Conservation (phyloP, 2,113 vertebrate genomes). For the Pachyramphus minor region DNA sequence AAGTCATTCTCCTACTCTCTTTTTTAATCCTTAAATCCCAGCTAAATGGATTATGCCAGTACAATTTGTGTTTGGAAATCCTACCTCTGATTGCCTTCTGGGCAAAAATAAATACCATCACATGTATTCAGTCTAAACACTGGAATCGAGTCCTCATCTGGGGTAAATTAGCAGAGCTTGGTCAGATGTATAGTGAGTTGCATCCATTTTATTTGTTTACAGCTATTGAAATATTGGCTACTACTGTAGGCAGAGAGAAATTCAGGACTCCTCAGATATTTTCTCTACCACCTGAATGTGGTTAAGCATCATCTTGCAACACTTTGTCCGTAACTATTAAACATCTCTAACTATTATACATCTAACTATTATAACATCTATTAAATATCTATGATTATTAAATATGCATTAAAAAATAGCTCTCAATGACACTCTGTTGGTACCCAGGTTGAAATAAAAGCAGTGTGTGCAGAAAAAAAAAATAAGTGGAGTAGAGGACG, state of each 20-base stretch:
- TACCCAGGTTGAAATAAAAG: not conserved
- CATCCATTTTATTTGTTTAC: not conserved
- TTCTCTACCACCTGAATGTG: not conserved
- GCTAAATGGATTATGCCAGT: conserved; percentile 55
- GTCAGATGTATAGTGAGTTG: not conserved
- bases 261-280: not conserved
- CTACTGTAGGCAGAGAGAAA: not conserved
- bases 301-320: not conserved
- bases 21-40: conserved; percentile 65
- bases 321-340: not conserved
- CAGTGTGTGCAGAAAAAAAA: not conserved
- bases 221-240: not conserved
- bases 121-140: not conserved
- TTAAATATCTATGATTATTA: not conserved
- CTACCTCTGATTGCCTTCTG: conserved; percentile 26
- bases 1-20: conserved; percentile 37
- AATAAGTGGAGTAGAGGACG: not conserved
- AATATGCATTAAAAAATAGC: not conserved
- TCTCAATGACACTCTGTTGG: not conserved
- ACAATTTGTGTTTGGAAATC: conserved; percentile 40
- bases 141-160: not conserved
- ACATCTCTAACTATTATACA: not conserved
- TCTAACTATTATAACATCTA: not conserved
- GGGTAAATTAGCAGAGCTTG: not conserved
- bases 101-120: conserved; percentile 10